Conservation (phyloP, 2,113 vertebrate genomes). For the Condylura cristata region DNA sequence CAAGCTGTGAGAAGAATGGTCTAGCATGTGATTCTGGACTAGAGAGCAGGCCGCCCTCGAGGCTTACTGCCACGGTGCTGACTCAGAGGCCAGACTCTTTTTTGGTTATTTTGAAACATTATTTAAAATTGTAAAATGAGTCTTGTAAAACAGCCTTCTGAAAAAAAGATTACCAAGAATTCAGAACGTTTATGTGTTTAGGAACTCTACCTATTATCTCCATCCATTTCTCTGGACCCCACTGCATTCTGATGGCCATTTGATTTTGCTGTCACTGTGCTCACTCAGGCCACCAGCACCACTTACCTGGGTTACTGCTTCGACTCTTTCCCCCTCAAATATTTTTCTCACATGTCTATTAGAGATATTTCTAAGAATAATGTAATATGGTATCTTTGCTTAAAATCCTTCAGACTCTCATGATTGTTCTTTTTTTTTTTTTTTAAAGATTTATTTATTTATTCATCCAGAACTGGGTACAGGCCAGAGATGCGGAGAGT, state of each 20-base stretch:
- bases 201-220: too few relatives aligned
- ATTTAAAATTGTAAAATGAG: not conserved
- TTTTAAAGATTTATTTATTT: too few relatives aligned
- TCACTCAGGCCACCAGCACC: not conserved
- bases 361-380: not conserved
- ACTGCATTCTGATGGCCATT: not conserved
- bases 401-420: slow-evolving; percentile 16
- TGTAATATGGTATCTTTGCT: not conserved
- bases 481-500: too few relatives aligned
- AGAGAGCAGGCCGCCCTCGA: not conserved
- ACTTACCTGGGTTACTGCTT: not conserved
- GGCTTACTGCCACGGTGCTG: rapidly evolving
- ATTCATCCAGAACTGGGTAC: too few relatives aligned
- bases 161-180: not conserved
- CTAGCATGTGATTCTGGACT: not conserved
- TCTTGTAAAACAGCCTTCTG: not conserved
- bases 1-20: not conserved
- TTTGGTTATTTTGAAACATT: slow-evolving; percentile 4
- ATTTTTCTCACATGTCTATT: not conserved
- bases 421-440: too few relatives aligned
- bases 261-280: not conserved
- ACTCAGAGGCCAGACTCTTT: not conserved
- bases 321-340: not conserved
- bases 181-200: not conserved
- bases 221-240: not conserved